Conservation (phyloP, 2,113 vertebrate species). For the Thamnophis sirtalis region DNA sequence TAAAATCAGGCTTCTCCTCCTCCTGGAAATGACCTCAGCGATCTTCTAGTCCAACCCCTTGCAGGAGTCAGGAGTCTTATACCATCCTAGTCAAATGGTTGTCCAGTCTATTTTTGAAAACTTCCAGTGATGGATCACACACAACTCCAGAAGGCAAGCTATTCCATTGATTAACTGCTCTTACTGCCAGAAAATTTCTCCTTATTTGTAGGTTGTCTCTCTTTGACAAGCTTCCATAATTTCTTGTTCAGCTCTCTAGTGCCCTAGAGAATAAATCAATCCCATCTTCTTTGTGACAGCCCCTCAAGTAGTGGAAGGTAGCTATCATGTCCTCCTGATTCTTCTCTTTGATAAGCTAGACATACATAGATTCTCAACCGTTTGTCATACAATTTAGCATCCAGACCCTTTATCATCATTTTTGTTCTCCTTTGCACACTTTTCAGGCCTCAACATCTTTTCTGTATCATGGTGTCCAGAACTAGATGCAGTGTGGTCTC, state of each 20-base stretch:
- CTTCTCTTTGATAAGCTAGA: not conserved
- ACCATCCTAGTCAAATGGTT: not conserved
- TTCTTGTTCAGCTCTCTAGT: not conserved
- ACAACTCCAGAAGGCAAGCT: not conserved
- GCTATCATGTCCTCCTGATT: not conserved
- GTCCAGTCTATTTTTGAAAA: not conserved
- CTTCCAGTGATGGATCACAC: not conserved
- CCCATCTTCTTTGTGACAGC: not conserved
- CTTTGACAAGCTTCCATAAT: not conserved
- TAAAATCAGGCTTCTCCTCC: constrained; percentile 42
- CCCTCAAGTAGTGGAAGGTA: not conserved
- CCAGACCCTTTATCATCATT: not conserved
- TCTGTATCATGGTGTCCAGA: not conserved
- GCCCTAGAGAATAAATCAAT: not conserved
- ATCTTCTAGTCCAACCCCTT: not conserved
- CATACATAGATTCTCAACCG: not conserved
- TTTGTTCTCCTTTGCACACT: not conserved
- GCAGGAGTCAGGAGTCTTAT: not conserved
- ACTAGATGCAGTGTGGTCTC: not conserved
- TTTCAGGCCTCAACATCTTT: not conserved
- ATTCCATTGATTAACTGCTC: not conserved
- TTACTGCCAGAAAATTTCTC: not conserved
- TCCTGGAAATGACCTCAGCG: not conserved
- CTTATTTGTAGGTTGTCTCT: not conserved
- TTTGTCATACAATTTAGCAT: not conserved